phyloP scores from a whole-genome alignment of 1,140 invertebrate genomes.

The Scylla paramamosain region DNA sequence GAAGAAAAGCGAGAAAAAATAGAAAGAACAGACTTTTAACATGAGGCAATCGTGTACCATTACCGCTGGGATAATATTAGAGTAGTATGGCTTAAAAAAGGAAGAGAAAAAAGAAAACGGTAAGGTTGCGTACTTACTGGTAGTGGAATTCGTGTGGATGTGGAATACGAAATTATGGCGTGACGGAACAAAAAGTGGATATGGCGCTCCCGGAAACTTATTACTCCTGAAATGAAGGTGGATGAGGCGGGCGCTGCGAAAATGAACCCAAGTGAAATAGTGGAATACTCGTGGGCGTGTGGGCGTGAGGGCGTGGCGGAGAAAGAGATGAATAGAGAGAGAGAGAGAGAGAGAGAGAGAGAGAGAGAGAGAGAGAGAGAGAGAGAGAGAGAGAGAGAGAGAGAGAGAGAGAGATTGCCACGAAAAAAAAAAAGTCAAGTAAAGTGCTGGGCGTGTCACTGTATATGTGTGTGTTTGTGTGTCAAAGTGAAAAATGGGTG shows the following conservation, averaged over 20 bases:
- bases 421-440: too few relatives aligned
- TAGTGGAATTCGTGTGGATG: background rate
- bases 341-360: too few relatives aligned
- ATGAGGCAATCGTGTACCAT: too few relatives aligned
- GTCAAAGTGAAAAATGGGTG: too few relatives aligned
- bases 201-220: background rate
- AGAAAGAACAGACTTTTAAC: too few relatives aligned
- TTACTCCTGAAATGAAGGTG: background rate
- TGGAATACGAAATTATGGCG: background rate
- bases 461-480: too few relatives aligned
- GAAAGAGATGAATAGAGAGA: background rate
- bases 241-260: background rate
- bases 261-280: constrained; percentile 2
- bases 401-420: too few relatives aligned
- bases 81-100: background rate
- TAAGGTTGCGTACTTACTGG: background rate
- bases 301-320: background rate
- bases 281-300: background rate
- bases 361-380: too few relatives aligned
- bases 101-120: background rate
- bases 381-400: too few relatives aligned
- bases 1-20: too few relatives aligned
- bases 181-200: background rate
- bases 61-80: too few relatives aligned
- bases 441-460: too few relatives aligned